Evolutionary conservation across 2,797 vertebrate genomes (phyloP).

Genomic region (Chelmon rostratus): DNA sequence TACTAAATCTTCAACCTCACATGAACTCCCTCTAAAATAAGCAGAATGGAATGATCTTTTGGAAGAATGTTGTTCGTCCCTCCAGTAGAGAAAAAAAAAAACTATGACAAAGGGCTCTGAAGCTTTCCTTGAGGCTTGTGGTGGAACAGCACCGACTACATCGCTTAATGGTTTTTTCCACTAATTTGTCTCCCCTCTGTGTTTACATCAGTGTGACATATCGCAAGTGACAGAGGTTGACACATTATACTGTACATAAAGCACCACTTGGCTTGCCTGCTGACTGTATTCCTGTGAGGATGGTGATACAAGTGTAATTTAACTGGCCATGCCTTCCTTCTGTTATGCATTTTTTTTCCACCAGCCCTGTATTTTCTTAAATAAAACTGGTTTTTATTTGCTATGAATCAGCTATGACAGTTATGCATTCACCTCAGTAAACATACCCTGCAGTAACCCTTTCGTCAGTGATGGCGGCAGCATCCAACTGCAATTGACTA

Average conservation of each 20-base stretch:
- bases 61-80: neutral
- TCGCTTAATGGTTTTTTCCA: neutral
- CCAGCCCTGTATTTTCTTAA: neutral
- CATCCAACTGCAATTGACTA: conserved; percentile 9
- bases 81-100: neutral
- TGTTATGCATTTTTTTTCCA: neutral
- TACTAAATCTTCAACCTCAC: conserved; percentile 1
- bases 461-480: conserved; percentile 17
- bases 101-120: neutral
- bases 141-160: neutral
- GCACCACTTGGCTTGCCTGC: neutral
- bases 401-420: conserved; percentile 33
- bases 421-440: conserved; percentile 22
- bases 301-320: neutral
- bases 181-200: conserved; percentile 6
- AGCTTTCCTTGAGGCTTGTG: neutral
- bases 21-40: neutral
- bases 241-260: neutral
- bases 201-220: conserved; percentile 3
- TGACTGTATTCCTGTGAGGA: neutral
- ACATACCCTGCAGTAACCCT: conserved; percentile 21
- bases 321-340: neutral
- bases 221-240: neutral
- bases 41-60: neutral
- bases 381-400: conserved; percentile 7